Conservation (phyloP, 2,888 invertebrate species). For the Mayetiola destructor region DNA sequence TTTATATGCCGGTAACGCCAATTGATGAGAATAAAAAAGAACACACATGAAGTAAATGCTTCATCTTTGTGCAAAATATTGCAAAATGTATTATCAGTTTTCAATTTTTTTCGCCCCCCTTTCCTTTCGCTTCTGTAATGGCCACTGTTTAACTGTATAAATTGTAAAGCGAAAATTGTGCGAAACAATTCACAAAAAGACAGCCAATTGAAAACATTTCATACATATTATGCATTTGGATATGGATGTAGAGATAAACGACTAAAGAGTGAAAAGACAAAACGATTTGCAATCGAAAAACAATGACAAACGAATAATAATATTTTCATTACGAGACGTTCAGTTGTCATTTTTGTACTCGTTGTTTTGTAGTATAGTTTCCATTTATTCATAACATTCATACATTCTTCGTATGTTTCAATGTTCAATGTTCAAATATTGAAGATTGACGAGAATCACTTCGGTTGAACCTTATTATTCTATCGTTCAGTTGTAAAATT, state of each 20-base stretch:
- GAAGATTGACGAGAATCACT: too few species aligned
- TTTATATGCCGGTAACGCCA: background rate
- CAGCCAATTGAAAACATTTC: too few species aligned
- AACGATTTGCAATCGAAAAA: background rate
- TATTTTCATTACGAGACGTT: background rate
- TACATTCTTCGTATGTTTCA: too few species aligned
- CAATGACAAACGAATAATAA: background rate
- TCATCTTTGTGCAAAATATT: too few species aligned
- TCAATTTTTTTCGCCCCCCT: too few species aligned
- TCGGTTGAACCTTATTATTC: too few species aligned
- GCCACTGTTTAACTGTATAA: conserved; percentile 11
- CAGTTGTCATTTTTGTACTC: conserved; percentile 10
- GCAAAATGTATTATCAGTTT: conserved; percentile 9
- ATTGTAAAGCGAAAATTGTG: conserved; percentile 3
- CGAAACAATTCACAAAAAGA: background rate
- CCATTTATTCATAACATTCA: conserved; percentile 11
- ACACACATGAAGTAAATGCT: background rate
- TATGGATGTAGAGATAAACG: too few species aligned
- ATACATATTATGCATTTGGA: too few species aligned
- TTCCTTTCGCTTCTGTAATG: too few species aligned
- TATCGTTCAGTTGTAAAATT: background rate
- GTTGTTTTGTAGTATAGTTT: too few species aligned
- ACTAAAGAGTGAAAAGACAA: background rate
- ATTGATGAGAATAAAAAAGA: background rate
- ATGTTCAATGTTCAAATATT: too few species aligned